A percentile compares a stretch with the other conserved stretches of the same genome.
Conservation (phyloP, 2,797 vertebrate genomes). For the Gymnocypris eckloni region DNA sequence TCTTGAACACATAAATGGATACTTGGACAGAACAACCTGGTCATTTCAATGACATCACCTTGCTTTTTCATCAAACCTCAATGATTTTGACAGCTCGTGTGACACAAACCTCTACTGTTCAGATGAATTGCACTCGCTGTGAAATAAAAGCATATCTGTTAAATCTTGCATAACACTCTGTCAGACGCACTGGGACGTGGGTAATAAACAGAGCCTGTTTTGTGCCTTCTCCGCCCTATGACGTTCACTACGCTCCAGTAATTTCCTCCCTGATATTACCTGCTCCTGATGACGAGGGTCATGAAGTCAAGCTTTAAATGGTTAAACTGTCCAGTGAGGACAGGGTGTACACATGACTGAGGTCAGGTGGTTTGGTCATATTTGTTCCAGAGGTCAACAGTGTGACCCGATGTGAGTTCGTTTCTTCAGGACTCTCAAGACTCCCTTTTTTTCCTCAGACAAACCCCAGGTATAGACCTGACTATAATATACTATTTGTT, state of each 20-base stretch:
- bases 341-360: constrained; percentile 14
- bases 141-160: constrained; percentile 35
- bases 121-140: background rate
- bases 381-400: constrained; percentile 7
- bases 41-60: constrained; percentile 16
- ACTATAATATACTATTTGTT: constrained; percentile 2
- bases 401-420: background rate
- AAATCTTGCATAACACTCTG: background rate
- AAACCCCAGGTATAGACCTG: background rate
- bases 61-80: constrained; percentile 22
- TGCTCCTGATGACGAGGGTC: constrained; percentile 15
- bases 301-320: constrained; percentile 4
- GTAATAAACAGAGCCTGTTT: constrained; percentile 22
- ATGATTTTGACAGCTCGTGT: constrained; percentile 13
- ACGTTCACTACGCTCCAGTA: background rate
- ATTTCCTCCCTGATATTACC: constrained; percentile 33
- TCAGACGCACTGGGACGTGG: background rate
- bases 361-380: background rate
- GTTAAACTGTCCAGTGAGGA: constrained; percentile 10
- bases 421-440: background rate
- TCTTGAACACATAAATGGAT: constrained; percentile 13
- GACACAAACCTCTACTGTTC: constrained; percentile 15
- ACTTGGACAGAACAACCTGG: constrained; percentile 11
- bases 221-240: constrained; percentile 3
- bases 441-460: background rate